Conservation (phyloP, 2,113 vertebrate genomes). For the Philantomba maxwellii region DNA sequence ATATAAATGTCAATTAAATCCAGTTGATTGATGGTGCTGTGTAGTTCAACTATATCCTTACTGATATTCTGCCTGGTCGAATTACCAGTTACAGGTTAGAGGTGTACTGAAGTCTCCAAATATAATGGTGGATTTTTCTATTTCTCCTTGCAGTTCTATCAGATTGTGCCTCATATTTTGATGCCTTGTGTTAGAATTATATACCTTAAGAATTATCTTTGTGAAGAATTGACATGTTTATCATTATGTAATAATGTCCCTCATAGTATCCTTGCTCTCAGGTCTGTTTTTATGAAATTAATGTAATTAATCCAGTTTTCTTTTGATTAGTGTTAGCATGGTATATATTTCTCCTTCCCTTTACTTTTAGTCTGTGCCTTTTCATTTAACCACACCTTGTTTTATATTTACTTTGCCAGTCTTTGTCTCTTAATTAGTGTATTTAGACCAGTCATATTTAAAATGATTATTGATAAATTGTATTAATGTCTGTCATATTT, state of each 20-base stretch:
- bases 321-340: not conserved
- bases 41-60: not conserved
- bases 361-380: not conserved
- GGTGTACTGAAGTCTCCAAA: not conserved
- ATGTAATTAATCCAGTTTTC: not conserved
- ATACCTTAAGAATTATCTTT: not conserved
- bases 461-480: not conserved
- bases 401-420: not conserved
- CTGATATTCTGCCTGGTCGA: not conserved
- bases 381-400: not conserved
- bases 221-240: not conserved
- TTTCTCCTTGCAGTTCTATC: not conserved
- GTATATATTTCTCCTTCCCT: not conserved
- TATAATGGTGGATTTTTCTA: not conserved
- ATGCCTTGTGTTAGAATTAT: not conserved
- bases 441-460: not conserved
- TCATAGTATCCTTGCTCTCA: not conserved
- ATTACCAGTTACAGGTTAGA: not conserved
- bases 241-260: not conserved
- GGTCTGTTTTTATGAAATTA: not conserved
- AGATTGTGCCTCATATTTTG: not conserved
- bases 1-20: not conserved
- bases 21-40: not conserved
- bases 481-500: not conserved
- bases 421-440: not conserved